These are phyloP conservation scores for Porites rus DNA, from an alignment of 92 coral and sea anemone genomes.

Conservation along the genomic window DNA sequence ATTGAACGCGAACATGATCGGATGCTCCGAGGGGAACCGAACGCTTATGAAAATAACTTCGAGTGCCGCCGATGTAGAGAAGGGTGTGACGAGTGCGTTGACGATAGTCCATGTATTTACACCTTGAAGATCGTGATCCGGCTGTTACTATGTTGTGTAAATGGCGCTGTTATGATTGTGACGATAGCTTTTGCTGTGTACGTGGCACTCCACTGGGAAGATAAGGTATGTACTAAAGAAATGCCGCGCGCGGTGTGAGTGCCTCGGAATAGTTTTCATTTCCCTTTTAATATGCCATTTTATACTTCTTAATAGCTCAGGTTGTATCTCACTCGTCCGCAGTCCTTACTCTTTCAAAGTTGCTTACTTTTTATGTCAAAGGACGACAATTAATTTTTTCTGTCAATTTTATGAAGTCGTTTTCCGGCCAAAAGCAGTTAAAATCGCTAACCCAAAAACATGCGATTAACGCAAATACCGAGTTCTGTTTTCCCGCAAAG, in stretches of 20 bases:
- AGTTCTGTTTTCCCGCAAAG: too few species aligned
- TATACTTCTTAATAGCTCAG: too few species aligned
- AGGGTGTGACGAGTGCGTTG: conserved; percentile 87
- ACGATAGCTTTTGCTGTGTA: conserved; percentile 71
- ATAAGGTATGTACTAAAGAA: conserved; percentile 47
- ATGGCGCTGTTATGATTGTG: conserved; percentile 61
- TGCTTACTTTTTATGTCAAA: too few species aligned
- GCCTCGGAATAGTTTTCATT: too few species aligned
- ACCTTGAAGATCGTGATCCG: conserved; percentile 44
- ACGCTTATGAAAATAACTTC: conserved; percentile 54
- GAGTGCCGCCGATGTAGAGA: conserved; percentile 86
- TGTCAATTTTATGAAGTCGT: too few species aligned
- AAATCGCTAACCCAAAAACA: too few species aligned
- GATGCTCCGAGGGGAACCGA: conserved; percentile 50
- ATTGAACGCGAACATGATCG: conserved; percentile 72
- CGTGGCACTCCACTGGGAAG: conserved; percentile 63
- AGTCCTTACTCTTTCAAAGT: too few species aligned
- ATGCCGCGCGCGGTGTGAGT: neutral
- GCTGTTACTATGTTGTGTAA: conserved; percentile 45
- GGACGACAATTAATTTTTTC: too few species aligned
- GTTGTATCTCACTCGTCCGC: too few species aligned
- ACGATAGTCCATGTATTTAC: conserved; percentile 85
- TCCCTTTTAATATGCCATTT: too few species aligned
- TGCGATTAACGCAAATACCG: too few species aligned
- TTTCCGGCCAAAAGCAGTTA: too few species aligned